Percentiles rank a stretch among this genome's conserved stretches.
Evolutionary conservation across 2,797 vertebrate genomes (phyloP).

Genomic region (Onychomys leucogaster): DNA sequence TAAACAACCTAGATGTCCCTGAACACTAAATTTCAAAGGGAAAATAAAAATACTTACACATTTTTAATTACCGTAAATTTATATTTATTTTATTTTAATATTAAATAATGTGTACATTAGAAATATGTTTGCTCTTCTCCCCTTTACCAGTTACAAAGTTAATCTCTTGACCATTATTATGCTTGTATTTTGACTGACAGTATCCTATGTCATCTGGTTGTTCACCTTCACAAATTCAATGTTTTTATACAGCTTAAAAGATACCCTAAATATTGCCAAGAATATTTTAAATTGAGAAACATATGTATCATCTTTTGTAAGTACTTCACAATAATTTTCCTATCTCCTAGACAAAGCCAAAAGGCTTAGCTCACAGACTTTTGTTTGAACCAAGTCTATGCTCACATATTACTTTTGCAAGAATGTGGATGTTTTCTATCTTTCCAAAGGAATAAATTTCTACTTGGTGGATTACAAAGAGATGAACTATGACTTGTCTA

Average conservation of each 20-base stretch:
- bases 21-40: not conserved
- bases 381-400: not conserved
- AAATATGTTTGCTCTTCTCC: not conserved
- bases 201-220: not conserved
- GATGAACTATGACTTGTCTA: not conserved
- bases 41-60: not conserved
- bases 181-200: not conserved
- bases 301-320: not conserved
- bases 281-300: not conserved
- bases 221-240: not conserved
- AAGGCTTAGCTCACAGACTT: not conserved
- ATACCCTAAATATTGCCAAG: not conserved
- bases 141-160: not conserved
- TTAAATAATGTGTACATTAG: not conserved
- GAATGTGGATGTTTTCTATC: not conserved
- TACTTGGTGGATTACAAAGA: not conserved
- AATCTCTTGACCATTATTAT: not conserved
- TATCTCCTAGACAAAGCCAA: not conserved
- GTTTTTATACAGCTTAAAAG: not conserved
- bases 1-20: not conserved
- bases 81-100: not conserved
- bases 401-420: accelerated
- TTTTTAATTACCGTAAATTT: not conserved
- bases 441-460: not conserved
- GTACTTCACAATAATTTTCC: not conserved